Conservation (phyloP, 2,888 invertebrate genomes). For the Melanotus villosus region DNA sequence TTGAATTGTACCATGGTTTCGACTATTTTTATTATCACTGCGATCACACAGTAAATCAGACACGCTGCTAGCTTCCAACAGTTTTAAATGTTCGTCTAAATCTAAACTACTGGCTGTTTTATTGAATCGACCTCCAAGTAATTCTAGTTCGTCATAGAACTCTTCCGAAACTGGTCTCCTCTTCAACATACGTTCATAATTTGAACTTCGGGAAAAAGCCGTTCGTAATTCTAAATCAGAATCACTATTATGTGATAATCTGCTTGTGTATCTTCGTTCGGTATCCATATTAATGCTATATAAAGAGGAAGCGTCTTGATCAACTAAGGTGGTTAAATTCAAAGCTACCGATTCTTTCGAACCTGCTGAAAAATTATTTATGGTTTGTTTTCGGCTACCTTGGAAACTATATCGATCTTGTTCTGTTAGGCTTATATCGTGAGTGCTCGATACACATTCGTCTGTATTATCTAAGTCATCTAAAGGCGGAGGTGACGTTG, state of each 20-base stretch:
- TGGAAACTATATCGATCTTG: conserved; percentile 41
- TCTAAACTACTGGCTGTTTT: conserved; percentile 73
- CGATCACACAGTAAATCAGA: neutral
- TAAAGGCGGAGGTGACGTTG: conserved; percentile 80
- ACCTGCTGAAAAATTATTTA: neutral
- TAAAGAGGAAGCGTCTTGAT: conserved; percentile 55
- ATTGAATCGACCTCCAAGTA: conserved; percentile 72
- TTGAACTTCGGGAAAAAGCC: conserved; percentile 55
- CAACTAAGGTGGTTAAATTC: conserved; percentile 36
- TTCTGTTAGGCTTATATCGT: conserved; percentile 50
- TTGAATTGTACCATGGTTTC: too few relatives aligned
- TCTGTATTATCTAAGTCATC: conserved; percentile 77
- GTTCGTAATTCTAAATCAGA: conserved; percentile 64
- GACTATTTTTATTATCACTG: neutral
- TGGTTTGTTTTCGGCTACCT: neutral
- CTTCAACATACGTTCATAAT: conserved; percentile 69
- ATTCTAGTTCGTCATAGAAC: conserved; percentile 78
- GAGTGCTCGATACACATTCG: conserved; percentile 34
- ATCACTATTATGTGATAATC: conserved; percentile 67
- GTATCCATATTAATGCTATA: conserved; percentile 57
- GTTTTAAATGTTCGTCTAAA: conserved; percentile 69
- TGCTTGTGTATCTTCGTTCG: conserved; percentile 49
- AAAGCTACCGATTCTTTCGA: conserved; percentile 2
- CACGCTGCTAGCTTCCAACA: conserved; percentile 5
- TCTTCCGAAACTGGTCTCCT: conserved; percentile 84